Evolutionary conservation across 1,140 invertebrate species (phyloP), one percentile per base, ranked within the genome.

Genomic region (Leptopilina boulardi): DNA sequence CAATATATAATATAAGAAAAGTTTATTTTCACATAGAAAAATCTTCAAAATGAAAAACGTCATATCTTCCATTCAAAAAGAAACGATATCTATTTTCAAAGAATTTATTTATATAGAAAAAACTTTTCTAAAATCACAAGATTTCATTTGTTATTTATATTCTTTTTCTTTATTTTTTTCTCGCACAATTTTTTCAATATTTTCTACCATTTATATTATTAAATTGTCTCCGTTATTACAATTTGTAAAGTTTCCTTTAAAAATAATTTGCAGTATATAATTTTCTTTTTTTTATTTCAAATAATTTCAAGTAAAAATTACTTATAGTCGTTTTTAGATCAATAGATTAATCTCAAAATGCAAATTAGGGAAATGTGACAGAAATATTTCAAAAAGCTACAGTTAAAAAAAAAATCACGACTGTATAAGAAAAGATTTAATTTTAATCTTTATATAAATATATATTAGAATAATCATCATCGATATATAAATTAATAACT

Each of bases 201-300:
- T 71, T 41, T 71, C 6, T 71, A 71, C n/a, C 13, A 42, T 41
- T 71, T 71, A 15, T 71, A 38, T 19, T 71, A 41, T 71, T 41
- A 30, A 9, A 15, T 4, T 70, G 0, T 11, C 2, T 26, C 5
- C 23, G 2, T 9, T 15, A 70, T 13, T 70, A 19, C 0, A 10
- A 10, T 18, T n/a, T 19, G 10, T 70, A 9, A 23, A 70, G 11
- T 13, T 70, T 70, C 26, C 26, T 30, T 30, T 30, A 30, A 30
- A 30, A 30, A 30, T 30, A 30, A 30, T n/a, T n/a, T n/a, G n/a
- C n/a, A n/a, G n/a, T n/a, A n/a, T n/a, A n/a, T n/a, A n/a, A n/a
- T n/a, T n/a, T n/a, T n/a, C 34, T 38, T 38, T 6, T 38, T 38
- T 9, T 38, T 3, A 8, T 38, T 6, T 8, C 0, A 38, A 38